Evolutionary conservation across 1,140 invertebrate genomes (phyloP), one percentile per base, ranked within the genome.

Genomic region (Colletes latitarsis): DNA sequence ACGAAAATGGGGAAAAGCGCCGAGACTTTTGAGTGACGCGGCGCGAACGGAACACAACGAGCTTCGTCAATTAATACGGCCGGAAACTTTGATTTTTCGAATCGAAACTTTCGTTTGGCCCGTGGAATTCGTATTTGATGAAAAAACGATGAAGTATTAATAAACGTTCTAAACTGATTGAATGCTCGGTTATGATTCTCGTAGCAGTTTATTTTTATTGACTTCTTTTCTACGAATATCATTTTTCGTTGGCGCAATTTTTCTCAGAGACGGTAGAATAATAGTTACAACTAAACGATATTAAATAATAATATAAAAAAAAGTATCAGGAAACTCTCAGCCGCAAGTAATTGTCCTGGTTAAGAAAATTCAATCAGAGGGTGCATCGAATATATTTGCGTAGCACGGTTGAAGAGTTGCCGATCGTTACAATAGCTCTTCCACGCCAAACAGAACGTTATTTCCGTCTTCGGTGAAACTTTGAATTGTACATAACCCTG

Each of bases 391-490:
- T 58, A 21, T 9, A 30, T 62, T n/a, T 19, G 14, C n/a, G 19
- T 8, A 4, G 12, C 19, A 6, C 21, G n/a, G 14, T 49, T 4
- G 43, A 49, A 30, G 55, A 70, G 10, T 8, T n/a, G 2, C 0
- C 21, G 55, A 60, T 41, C 8, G 21, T 17, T 46, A 41, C 21
- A 57, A 58, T 77, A 30, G 15, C 15, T 15, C 19, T 15, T 10
- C 64, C 6, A 17, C 17, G 55, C 5, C 17, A 62, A 77, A 77
- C 68, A 62, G 67, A 52, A 69, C 43, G 1, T 39, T 77, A 60
- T 60, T 69, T 71, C 67, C 55, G 57, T 43, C 55, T 71, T 77
- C 14, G 15, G 17, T 19, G 66, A 62, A 77, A 77, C 57, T 77
- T 77, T 17, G 67, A 41, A 77, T 52, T 60, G 41, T 62, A 43